These are phyloP conservation scores for Aphelocoma californica DNA, from an alignment of 2,797 vertebrate species.

Conservation along the genomic window DNA sequence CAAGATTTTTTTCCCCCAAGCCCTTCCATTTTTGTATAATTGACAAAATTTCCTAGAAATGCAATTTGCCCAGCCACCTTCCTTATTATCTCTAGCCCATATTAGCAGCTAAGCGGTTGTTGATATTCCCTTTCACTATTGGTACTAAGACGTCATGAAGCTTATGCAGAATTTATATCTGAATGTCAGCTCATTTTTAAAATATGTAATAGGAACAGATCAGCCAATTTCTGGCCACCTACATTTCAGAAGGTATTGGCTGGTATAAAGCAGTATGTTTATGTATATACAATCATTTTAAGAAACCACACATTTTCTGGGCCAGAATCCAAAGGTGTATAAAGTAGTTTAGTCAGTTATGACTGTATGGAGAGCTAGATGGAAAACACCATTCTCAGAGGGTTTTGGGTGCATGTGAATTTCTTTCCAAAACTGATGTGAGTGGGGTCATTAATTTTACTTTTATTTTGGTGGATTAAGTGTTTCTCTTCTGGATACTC, in stretches of 20 bases:
- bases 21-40: not conserved
- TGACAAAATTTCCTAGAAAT: conserved; percentile 33
- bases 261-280: conserved; percentile 6
- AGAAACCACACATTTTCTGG: conserved; percentile 63
- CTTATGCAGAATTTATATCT: conserved; percentile 17
- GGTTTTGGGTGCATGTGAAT: not conserved
- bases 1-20: not conserved
- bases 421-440: conserved; percentile 19
- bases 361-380: conserved; percentile 30
- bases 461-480: conserved; percentile 30
- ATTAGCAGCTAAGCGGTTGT: conserved; percentile 13
- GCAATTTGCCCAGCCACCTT: not conserved
- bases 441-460: conserved; percentile 17
- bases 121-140: conserved; percentile 41
- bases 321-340: conserved; percentile 49
- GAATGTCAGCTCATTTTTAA: conserved; percentile 29
- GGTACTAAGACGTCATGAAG: conserved; percentile 1
- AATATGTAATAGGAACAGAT: conserved; percentile 43
- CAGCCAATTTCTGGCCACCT: conserved; percentile 51
- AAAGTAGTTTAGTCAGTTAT: conserved; percentile 35
- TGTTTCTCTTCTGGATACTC: not conserved
- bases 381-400: conserved; percentile 46
- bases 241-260: conserved; percentile 39
- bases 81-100: conserved; percentile 3
- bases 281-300: not conserved